phyloP scores from a whole-genome alignment of 1,140 invertebrate genomes.

The Frieseomelitta varia region DNA sequence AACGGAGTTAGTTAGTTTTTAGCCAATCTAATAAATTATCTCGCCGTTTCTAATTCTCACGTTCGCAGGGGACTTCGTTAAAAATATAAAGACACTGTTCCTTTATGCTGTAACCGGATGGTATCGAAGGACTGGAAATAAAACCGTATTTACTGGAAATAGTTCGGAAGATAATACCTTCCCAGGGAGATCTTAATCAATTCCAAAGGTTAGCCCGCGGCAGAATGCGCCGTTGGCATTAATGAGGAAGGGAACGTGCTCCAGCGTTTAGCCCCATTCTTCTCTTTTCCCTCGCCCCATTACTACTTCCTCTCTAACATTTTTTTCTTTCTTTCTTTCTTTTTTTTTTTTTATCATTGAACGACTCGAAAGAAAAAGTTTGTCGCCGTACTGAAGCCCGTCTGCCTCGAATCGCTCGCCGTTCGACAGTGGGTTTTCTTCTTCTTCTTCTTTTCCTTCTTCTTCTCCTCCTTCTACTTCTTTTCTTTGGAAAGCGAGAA shows the following conservation, averaged over 20 bases:
- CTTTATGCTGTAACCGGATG: neutral
- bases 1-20: no score
- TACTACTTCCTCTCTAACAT: neutral
- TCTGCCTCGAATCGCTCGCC: neutral
- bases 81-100: neutral
- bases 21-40: neutral
- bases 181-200: neutral
- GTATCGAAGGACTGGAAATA: neutral
- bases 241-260: slow-evolving; percentile 24
- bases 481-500: no score
- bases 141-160: slow-evolving; percentile 1
- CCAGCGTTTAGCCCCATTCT: neutral
- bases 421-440: neutral
- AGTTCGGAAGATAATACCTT: neutral
- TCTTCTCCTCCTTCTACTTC: neutral
- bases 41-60: neutral
- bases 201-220: neutral
- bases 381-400: no score
- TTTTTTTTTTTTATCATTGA: neutral
- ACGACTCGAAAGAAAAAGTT: neutral
- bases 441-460: neutral
- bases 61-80: neutral
- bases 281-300: neutral
- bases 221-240: slow-evolving; percentile 11
- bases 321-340: no score